phyloP scores from a whole-genome alignment of 2,797 vertebrate genomes.

The Simalia tracyae region DNA sequence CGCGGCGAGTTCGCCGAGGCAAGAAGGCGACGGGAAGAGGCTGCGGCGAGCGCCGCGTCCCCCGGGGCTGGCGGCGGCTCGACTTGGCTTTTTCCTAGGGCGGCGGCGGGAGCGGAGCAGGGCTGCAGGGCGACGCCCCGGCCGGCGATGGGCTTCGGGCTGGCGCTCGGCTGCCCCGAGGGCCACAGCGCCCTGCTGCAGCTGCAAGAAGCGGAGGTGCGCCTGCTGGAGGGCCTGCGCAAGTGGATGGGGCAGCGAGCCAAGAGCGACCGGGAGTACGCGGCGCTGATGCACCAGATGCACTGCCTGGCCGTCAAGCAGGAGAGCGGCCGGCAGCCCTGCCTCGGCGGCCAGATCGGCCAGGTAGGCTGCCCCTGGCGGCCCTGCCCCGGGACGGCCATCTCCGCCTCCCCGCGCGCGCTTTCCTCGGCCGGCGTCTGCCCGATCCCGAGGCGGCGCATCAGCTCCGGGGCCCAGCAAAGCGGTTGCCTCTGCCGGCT shows the following conservation, averaged over 20 bases:
- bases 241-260: conserved; percentile 94
- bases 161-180: conserved; percentile 85
- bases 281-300: conserved; percentile 89
- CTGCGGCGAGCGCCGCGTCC: too few relatives aligned
- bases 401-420: too few relatives aligned
- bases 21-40: neutral
- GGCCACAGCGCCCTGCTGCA: conserved; percentile 84
- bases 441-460: neutral
- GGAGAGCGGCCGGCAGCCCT: conserved; percentile 75
- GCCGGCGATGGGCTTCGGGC: conserved; percentile 85
- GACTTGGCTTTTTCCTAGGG: too few relatives aligned
- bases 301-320: conserved; percentile 79
- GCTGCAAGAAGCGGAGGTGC: conserved; percentile 90
- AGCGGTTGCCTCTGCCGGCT: too few relatives aligned
- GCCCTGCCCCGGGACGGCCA: too few relatives aligned
- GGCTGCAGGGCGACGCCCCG: neutral
- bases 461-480: neutral
- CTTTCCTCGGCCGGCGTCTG: neutral
- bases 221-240: conserved; percentile 92
- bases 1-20: neutral
- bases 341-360: conserved; percentile 80
- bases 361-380: conserved; percentile 77
- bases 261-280: conserved; percentile 92
- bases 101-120: neutral
- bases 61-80: too few relatives aligned